phyloP scores from a whole-genome alignment of 2,113 vertebrate species.

The Pogonocichla stellata region DNA sequence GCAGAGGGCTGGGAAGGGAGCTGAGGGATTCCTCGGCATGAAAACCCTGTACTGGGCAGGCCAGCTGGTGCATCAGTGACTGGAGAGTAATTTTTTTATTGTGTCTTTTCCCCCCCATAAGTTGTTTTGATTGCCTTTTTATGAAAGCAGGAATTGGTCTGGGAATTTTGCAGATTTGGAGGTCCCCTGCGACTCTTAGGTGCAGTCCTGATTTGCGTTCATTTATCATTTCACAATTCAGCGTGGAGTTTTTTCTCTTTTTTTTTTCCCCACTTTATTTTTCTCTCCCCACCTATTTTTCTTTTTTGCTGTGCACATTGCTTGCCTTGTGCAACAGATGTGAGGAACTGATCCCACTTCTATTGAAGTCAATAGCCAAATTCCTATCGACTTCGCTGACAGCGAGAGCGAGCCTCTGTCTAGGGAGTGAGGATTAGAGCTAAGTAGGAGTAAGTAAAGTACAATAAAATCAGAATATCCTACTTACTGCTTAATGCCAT shows the following conservation, averaged over 20 bases:
- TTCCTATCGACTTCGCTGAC: slow-evolving; percentile 64
- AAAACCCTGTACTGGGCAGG: background rate
- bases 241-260: background rate
- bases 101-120: accelerated
- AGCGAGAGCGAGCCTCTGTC: slow-evolving; percentile 41
- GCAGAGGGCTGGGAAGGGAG: background rate
- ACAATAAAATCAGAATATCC: slow-evolving; percentile 71
- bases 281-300: background rate
- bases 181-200: accelerated
- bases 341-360: slow-evolving; percentile 54
- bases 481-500: slow-evolving; percentile 65
- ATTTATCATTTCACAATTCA: background rate
- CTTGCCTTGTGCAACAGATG: slow-evolving; percentile 58
- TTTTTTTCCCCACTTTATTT: background rate
- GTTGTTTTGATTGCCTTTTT: background rate
- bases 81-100: background rate
- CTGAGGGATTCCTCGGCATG: background rate
- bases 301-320: background rate
- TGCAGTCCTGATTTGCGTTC: background rate
- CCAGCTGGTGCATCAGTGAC: background rate
- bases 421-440: slow-evolving; percentile 64
- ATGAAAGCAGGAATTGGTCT: background rate
- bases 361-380: slow-evolving; percentile 67
- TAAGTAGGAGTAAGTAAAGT: slow-evolving; percentile 69
- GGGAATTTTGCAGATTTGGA: background rate